Evolutionary conservation across 2,888 invertebrate genomes (phyloP).

Genomic region (Oscheius sp.): DNA sequence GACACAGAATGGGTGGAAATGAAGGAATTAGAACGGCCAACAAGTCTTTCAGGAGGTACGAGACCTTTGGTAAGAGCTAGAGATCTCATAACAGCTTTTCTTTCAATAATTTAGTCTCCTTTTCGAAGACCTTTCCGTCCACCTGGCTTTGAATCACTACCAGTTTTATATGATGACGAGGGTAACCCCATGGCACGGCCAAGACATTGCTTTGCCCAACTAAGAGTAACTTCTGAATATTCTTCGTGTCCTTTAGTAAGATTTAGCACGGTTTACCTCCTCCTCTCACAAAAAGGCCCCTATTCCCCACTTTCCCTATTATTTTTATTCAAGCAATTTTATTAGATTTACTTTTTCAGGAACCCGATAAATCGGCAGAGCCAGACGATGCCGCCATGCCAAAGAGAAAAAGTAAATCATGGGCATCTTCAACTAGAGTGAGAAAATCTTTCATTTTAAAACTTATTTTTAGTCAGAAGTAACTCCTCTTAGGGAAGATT

Average conservation of each 20-base stretch:
- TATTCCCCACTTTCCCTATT: background rate
- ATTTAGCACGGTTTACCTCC: background rate
- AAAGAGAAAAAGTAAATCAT: constrained; percentile 5
- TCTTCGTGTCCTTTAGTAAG: constrained; percentile 13
- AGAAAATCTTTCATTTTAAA: background rate
- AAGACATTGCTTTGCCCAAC: constrained; percentile 17
- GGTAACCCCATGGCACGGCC: constrained; percentile 8
- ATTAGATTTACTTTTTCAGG: background rate
- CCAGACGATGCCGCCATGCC: background rate
- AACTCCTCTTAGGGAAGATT: background rate
- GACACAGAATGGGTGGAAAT: constrained; percentile 12
- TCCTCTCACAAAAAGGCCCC: constrained; percentile 1
- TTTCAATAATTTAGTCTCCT: background rate
- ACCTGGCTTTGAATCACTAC: background rate
- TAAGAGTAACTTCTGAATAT: constrained; percentile 1
- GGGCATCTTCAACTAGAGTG: background rate
- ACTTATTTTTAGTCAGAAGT: constrained; percentile 4
- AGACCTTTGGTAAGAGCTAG: background rate
- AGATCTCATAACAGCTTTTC: background rate
- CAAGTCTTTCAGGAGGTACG: background rate
- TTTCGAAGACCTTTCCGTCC: background rate
- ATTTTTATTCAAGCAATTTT: background rate
- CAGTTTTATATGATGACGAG: constrained; percentile 10
- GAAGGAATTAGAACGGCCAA: background rate
- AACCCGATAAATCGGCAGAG: too few relatives aligned